Percentiles rank a stretch among this genome's conserved stretches.
These are phyloP conservation scores for Pycnonotus jocosus DNA, from an alignment of 2,113 vertebrate species.

Conservation along the genomic window DNA sequence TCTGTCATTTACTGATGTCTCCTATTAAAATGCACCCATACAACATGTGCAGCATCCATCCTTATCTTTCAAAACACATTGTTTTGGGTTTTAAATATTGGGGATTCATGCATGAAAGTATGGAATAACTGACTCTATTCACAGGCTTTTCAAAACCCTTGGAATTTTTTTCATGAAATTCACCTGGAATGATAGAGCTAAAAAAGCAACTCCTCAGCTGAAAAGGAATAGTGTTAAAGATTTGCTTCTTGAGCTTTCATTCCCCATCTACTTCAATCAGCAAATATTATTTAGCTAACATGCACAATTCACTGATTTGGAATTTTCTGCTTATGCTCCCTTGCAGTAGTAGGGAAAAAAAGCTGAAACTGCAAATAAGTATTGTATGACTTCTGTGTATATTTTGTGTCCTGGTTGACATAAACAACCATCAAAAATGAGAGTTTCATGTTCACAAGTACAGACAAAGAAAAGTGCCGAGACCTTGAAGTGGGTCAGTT, in stretches of 20 bases:
- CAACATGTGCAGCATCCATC: background rate
- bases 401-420: background rate
- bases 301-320: background rate
- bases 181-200: background rate
- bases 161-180: conserved; percentile 5
- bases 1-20: background rate
- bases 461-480: background rate
- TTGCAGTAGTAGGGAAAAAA: background rate
- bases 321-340: background rate
- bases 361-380: background rate
- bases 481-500: background rate
- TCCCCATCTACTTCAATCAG: background rate
- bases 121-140: background rate
- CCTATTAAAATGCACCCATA: background rate
- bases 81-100: background rate
- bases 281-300: background rate
- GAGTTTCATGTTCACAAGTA: background rate
- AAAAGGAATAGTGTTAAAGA: background rate
- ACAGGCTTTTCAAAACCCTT: background rate
- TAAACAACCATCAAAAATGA: background rate
- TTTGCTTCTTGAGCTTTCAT: background rate
- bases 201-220: background rate
- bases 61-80: background rate
- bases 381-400: background rate
- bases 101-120: background rate